Evolutionary conservation across 2,888 invertebrate species (phyloP).

Genomic region (Physocephala rufipes): DNA sequence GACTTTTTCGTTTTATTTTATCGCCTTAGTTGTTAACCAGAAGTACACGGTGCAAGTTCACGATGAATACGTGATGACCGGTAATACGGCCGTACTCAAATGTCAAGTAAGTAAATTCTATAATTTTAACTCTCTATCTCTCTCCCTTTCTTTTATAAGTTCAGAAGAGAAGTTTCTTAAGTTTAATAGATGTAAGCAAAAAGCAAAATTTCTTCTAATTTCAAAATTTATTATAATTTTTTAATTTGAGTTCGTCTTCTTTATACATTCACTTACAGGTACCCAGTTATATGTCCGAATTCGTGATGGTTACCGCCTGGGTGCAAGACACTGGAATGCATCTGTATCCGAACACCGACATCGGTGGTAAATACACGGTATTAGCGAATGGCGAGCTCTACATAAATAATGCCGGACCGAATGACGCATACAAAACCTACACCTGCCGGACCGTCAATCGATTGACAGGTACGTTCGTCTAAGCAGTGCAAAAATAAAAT

Average conservation of each 20-base stretch:
- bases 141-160: too few species aligned
- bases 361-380: slow-evolving; percentile 80
- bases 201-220: too few species aligned
- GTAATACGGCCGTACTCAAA: slow-evolving; percentile 88
- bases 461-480: slow-evolving; percentile 70
- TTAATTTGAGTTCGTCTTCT: background rate
- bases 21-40: slow-evolving; percentile 77
- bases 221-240: too few species aligned
- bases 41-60: slow-evolving; percentile 90
- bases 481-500: background rate
- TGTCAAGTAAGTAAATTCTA: slow-evolving; percentile 72
- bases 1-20: background rate
- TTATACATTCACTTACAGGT: slow-evolving; percentile 66
- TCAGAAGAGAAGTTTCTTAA: too few species aligned
- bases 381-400: slow-evolving; percentile 85
- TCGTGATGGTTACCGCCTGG: slow-evolving; percentile 90
- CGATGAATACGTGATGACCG: slow-evolving; percentile 90
- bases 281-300: slow-evolving; percentile 86
- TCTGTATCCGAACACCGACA: slow-evolving; percentile 80
- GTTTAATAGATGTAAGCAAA: too few species aligned
- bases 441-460: slow-evolving; percentile 84
- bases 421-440: slow-evolving; percentile 82
- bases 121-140: too few species aligned
- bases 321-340: slow-evolving; percentile 82
- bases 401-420: slow-evolving; percentile 80